A percentile compares a stretch with the other conserved stretches of the same genome.
Conservation (phyloP, 2,113 vertebrate genomes). For the Pelecanus crispus region DNA sequence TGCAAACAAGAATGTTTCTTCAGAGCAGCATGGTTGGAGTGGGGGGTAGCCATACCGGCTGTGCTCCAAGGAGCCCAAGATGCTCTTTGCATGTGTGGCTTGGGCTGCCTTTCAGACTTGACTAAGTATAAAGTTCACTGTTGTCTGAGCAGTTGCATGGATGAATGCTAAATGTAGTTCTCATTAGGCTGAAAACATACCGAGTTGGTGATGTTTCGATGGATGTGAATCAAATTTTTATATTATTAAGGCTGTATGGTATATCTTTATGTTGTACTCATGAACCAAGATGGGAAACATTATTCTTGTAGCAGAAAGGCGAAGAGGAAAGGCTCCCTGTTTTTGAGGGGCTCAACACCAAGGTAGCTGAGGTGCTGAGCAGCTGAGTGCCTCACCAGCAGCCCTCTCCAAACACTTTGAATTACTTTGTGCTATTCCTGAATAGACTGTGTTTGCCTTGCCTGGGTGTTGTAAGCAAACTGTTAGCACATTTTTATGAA, state of each 20-base stretch:
- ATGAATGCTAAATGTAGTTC: background rate
- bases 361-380: background rate
- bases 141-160: background rate
- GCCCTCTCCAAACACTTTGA: background rate
- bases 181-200: background rate
- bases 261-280: background rate
- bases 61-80: background rate
- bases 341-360: background rate
- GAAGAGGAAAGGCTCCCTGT: background rate
- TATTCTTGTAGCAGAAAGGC: background rate
- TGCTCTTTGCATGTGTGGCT: background rate
- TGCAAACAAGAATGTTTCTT: background rate
- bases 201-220: background rate
- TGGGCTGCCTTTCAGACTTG: background rate
- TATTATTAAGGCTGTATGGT: background rate
- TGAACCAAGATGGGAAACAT: background rate
- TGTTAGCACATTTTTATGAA: background rate
- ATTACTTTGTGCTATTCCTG: background rate
- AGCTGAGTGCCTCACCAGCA: background rate
- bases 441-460: background rate
- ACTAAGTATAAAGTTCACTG: background rate
- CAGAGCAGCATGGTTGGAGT: background rate
- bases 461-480: background rate
- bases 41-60: background rate
- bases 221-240: background rate